Conservation (phyloP, 2,888 invertebrate genomes). For the Epinotia bilunana region DNA sequence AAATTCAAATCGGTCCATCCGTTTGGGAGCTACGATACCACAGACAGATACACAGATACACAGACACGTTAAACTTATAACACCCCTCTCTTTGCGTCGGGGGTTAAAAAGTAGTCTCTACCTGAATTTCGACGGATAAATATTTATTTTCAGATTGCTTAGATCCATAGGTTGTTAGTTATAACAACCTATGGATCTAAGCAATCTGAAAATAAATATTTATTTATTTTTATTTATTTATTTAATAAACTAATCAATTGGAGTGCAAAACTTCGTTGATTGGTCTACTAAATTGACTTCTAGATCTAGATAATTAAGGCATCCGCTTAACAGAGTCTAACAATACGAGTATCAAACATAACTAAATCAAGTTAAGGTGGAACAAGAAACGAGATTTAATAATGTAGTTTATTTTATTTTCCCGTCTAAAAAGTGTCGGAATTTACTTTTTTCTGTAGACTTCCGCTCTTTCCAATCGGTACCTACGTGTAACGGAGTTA, state of each 20-base stretch:
- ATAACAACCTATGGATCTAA: too few relatives aligned
- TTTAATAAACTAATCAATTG: not conserved
- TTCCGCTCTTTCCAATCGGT: conserved; percentile 34
- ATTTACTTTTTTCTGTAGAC: conserved; percentile 31
- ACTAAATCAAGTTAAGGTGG: conserved; percentile 17
- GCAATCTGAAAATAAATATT: too few relatives aligned
- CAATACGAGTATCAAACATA: conserved; percentile 12
- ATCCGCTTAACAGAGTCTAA: not conserved
- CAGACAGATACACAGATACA: too few relatives aligned
- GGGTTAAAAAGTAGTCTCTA: too few relatives aligned
- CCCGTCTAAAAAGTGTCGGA: conserved; percentile 17
- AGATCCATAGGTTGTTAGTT: too few relatives aligned
- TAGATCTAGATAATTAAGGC: not conserved
- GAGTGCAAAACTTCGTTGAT: not conserved
- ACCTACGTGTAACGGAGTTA: conserved; percentile 25
- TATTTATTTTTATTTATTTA: too few relatives aligned
- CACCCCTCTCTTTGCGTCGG: too few relatives aligned
- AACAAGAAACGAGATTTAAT: conserved; percentile 22
- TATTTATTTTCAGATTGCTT: too few relatives aligned
- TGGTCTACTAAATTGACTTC: not conserved
- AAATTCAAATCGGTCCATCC: too few relatives aligned
- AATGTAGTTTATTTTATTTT: conserved; percentile 18
- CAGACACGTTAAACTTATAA: too few relatives aligned
- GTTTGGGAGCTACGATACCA: too few relatives aligned
- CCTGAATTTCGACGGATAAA: too few relatives aligned